Percentiles rank a stretch among this genome's conserved stretches.
phyloP scores from a whole-genome alignment of 2,797 vertebrate genomes.

The Characodon lateralis region DNA sequence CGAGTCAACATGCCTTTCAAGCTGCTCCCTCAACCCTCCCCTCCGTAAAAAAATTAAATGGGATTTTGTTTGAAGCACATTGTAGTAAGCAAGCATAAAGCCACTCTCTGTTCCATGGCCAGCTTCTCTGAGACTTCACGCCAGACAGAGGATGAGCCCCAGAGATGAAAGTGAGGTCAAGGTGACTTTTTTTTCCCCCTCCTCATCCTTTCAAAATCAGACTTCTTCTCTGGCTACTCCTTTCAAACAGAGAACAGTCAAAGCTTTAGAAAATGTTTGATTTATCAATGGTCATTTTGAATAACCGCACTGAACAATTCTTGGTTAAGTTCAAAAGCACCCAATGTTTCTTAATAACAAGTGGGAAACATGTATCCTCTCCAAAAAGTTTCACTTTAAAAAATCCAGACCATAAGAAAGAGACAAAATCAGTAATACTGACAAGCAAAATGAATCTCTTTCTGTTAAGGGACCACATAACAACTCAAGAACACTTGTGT shows the following conservation, averaged over 20 bases:
- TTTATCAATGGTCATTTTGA: background rate
- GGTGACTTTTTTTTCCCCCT: conserved; percentile 52
- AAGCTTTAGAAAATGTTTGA: conserved; percentile 13
- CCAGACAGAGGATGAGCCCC: conserved; percentile 75
- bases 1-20: conserved; percentile 73
- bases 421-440: background rate
- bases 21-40: conserved; percentile 68
- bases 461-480: background rate
- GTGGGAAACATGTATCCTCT: background rate
- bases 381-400: background rate
- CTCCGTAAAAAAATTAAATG: conserved; percentile 58
- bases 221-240: conserved; percentile 26
- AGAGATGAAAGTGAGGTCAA: conserved; percentile 79
- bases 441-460: background rate
- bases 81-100: conserved; percentile 74
- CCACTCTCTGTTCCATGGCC: conserved; percentile 77
- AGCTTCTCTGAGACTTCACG: conserved; percentile 67
- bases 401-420: background rate
- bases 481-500: background rate
- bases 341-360: background rate
- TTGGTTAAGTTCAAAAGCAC: background rate
- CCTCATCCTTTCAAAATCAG: conserved; percentile 48
- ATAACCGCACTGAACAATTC: background rate
- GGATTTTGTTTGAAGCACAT: conserved; percentile 68
- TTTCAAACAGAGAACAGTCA: conserved; percentile 27